Evolutionary conservation across 2,888 invertebrate species (phyloP).

Genomic region (Cordylochernes scorpioides): DNA sequence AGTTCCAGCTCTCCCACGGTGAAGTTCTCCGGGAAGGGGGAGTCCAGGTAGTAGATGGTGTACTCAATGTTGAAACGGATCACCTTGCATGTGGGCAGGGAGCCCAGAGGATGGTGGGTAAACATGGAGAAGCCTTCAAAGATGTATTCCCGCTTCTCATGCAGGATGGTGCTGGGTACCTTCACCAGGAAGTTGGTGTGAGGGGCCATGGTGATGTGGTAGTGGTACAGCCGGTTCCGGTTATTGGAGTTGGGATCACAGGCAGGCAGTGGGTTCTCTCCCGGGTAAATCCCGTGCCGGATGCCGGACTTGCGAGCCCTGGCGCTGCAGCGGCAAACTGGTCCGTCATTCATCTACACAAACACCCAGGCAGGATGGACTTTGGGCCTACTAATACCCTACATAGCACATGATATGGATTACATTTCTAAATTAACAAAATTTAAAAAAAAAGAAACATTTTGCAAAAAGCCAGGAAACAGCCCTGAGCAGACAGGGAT

Average conservation of each 20-base stretch:
- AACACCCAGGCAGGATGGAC: no score
- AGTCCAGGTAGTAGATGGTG: slow-evolving; percentile 66
- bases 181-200: slow-evolving; percentile 32
- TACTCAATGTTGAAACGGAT: slow-evolving; percentile 79
- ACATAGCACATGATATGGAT: no score
- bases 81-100: slow-evolving; percentile 36
- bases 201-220: slow-evolving; percentile 33
- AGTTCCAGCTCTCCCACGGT: slow-evolving; percentile 61
- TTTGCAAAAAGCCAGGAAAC: no score
- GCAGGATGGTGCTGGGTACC: slow-evolving; percentile 68
- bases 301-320: slow-evolving; percentile 69
- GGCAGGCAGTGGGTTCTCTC: slow-evolving; percentile 37
- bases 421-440: no score
- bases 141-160: slow-evolving; percentile 79
- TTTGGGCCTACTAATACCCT: no score
- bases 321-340: slow-evolving; percentile 72
- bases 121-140: slow-evolving; percentile 95
- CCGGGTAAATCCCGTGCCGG: slow-evolving; percentile 80
- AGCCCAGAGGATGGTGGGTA: slow-evolving; percentile 59
- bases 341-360: slow-evolving; percentile 72
- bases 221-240: slow-evolving; percentile 55
- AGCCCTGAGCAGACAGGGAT: no score
- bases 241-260: slow-evolving; percentile 59
- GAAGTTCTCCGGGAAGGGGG: slow-evolving; percentile 72
- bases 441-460: no score